Evolutionary conservation across 2,797 vertebrate species (phyloP), one percentile per base, ranked within the genome.

Genomic region (Anguilla pacifica): DNA sequence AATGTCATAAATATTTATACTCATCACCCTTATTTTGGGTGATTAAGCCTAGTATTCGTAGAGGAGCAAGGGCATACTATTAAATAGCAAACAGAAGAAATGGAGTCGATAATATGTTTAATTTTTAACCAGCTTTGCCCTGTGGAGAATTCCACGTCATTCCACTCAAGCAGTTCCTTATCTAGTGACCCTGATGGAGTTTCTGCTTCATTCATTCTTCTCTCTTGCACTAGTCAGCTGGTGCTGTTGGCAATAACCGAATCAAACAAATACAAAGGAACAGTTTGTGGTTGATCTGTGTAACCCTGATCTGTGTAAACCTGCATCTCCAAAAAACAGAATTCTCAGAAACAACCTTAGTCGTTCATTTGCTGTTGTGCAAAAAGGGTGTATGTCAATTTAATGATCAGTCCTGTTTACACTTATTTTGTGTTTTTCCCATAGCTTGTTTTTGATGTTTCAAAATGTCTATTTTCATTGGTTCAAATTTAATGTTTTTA

Each of bases 31-130:
- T 77, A 77, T 39, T 39, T 39, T 28, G n/a, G 67, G 77, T 22
- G 15, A 19, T 77, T 81, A 46, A 81, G 25, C 46, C 46, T 82
- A 3, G 79, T n/a, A 25, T 82, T 49, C 46, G 25, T 22, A 82
- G 10, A 19, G 22, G 79, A 6, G 19, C 46, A 51, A 82, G 46
- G 43, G 9, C 17, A 51, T 19, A 51, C 22, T 49, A 10, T 51
- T 82, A 49, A 46, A 49, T 4, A 82, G 46, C 25, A 79, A 46
- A 79, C 74, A 46, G 74, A 7, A 15, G 79, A 51, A 51, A 82
- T n/a, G 79, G 46, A 51, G 79, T 82, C 46, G 22, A 82, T 82
- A 49, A 82, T n/a, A 82, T 51, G 79, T 82, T 82, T 82, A 82
- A 82, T 46, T 49, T 82, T 82, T 82, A 82, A 82, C 79, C 79